A percentile compares a stretch with the other conserved stretches of the same genome.
Conservation (phyloP, 2,888 invertebrate genomes). For the Auanema freiburgensis region DNA sequence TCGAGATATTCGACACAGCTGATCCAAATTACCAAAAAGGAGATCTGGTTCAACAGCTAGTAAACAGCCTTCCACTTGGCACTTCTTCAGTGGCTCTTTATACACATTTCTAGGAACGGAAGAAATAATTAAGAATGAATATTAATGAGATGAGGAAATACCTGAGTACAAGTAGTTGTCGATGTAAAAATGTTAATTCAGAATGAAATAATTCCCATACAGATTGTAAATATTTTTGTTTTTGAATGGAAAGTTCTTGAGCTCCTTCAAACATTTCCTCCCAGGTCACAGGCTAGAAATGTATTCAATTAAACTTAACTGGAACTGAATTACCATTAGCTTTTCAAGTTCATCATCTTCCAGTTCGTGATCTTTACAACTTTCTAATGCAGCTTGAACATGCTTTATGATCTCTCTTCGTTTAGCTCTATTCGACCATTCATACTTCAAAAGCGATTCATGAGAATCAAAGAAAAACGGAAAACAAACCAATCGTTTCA, state of each 20-base stretch:
- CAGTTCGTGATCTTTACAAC: slow-evolving; percentile 53
- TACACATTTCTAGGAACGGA: slow-evolving; percentile 68
- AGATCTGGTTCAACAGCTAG: slow-evolving; percentile 73
- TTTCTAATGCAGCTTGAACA: slow-evolving; percentile 59
- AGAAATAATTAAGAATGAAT: background rate
- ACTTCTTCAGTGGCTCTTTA: slow-evolving; percentile 73
- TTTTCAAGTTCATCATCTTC: slow-evolving; percentile 60
- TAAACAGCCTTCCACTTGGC: slow-evolving; percentile 73
- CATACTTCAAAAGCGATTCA: slow-evolving; percentile 64
- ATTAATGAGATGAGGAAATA: slow-evolving; percentile 16
- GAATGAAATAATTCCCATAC: slow-evolving; percentile 73
- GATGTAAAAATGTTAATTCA: slow-evolving; percentile 72
- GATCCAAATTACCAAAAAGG: slow-evolving; percentile 71
- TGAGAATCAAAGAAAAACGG: slow-evolving; percentile 2
- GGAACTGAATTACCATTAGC: slow-evolving; percentile 42
- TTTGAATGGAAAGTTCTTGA: slow-evolving; percentile 21
- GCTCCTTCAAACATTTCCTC: slow-evolving; percentile 57
- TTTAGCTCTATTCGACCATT: slow-evolving; percentile 68
- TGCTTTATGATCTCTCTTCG: slow-evolving; percentile 62
- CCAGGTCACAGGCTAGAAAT: slow-evolving; percentile 49
- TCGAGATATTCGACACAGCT: slow-evolving; percentile 64
- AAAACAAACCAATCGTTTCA: slow-evolving; percentile 55
- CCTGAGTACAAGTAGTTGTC: slow-evolving; percentile 73
- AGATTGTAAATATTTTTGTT: slow-evolving; percentile 47
- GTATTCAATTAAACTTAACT: slow-evolving; percentile 4